Base-by-base conservation (phyloP, 1,140 invertebrate genomes). In the Cephus cinctus region DNA sequence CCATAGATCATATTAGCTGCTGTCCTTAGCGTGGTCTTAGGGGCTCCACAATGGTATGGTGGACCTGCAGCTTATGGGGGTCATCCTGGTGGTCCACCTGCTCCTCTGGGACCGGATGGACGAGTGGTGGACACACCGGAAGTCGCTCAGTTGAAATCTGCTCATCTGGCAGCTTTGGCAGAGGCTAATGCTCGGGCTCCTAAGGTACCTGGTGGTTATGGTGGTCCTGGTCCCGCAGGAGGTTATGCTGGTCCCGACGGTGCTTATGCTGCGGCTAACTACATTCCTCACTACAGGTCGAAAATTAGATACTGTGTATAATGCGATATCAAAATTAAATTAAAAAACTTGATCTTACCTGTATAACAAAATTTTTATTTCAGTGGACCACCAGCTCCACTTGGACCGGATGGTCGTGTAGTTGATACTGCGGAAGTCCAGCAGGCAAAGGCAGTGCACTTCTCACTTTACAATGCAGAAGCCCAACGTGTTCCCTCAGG, bases 391-490 rank as follows among this genome's bases (percentile, higher is more conserved):
- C 73, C 74, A 52, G 77, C 80, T 12, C 75, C 79, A 3, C 47
- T 80, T 8, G 79, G 78, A 11, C 71, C 78, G 3, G 78, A 79
- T 25, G 81, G 80, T 9, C 74, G 81, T 4, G 82, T 82, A 15
- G 65, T 82, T 2, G 83, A 86, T 54, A 84, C 82, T 2, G 77
- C 82, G 38, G 83, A 84, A 61, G 84, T 85, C 3, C 78, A 81
- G 40, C 79, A 80, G 25, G 83, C 83, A 21, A 84, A 83, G 57
- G 77, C 78, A 1, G 72, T 79, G 30, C 83, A 85, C 57, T 83
- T 80, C 68, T 78, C 81, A 9, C 75, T 83, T 4, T 75, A 65
- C 53, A 80, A 77, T 47, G 80, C 81, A 19, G 79, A 80, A 46
- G 81, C 79, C 1, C 69, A 72, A 38, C 69, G 73, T 40, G 71